Evolutionary conservation across 1,140 invertebrate genomes (phyloP).

Genomic region (Vanessa tameamea): DNA sequence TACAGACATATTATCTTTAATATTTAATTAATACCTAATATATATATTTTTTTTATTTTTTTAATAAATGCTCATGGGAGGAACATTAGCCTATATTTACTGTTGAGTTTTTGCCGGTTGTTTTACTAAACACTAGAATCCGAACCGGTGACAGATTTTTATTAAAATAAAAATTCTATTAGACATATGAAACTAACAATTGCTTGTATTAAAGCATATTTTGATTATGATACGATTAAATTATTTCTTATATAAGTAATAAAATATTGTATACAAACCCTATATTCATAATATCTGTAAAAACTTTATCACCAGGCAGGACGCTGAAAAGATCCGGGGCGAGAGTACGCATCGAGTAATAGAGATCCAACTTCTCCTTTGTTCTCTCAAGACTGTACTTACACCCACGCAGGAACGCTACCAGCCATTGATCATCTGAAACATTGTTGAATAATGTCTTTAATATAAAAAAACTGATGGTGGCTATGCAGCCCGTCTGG

Average conservation of each 20-base stretch:
- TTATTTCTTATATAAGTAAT: neutral
- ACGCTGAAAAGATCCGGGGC: constrained; percentile 80
- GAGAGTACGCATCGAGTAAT: constrained; percentile 81
- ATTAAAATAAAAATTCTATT: too few species aligned
- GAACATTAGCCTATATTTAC: too few species aligned
- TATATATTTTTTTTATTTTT: too few species aligned
- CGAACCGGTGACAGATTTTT: too few species aligned
- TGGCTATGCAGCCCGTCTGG: too few species aligned
- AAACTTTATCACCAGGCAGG: constrained; percentile 53
- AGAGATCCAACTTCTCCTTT: constrained; percentile 84
- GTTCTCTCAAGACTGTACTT: constrained; percentile 86
- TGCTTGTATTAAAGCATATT: too few species aligned
- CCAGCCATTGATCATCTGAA: constrained; percentile 82
- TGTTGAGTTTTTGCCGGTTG: too few species aligned
- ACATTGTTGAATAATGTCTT: neutral
- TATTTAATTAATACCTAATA: too few species aligned
- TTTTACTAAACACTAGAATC: too few species aligned
- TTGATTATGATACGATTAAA: neutral
- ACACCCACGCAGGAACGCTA: constrained; percentile 83
- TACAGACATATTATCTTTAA: too few species aligned
- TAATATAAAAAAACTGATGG: neutral
- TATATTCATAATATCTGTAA: constrained; percentile 64
- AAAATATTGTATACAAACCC: constrained; percentile 51
- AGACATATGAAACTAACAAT: too few species aligned
- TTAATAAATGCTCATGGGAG: too few species aligned